Conservation (phyloP, 2,888 invertebrate genomes). For the Cosmia trapezina region DNA sequence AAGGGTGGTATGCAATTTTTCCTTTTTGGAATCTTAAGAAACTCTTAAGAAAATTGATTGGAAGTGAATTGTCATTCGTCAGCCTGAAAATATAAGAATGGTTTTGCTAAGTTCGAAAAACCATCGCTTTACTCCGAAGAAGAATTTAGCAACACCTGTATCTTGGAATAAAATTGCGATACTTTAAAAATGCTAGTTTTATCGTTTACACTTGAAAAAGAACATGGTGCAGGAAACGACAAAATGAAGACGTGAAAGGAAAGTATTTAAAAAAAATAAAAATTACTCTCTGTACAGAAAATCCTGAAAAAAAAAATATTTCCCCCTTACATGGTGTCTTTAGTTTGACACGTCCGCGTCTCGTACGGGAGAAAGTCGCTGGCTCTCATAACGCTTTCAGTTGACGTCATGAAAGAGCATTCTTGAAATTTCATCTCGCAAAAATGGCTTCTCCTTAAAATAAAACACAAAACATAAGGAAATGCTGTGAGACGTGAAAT, state of each 20-base stretch:
- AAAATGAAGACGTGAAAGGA: neutral
- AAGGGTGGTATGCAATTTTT: no score
- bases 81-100: neutral
- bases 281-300: neutral
- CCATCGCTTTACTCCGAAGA: neutral
- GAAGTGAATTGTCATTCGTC: neutral
- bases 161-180: neutral
- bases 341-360: slow-evolving; percentile 56
- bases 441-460: slow-evolving; percentile 62
- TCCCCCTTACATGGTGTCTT: slow-evolving; percentile 38
- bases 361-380: slow-evolving; percentile 69
- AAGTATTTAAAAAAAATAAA: neutral
- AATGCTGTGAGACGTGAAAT: slow-evolving; percentile 46
- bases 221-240: neutral
- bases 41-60: neutral
- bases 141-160: neutral
- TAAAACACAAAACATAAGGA: slow-evolving; percentile 49
- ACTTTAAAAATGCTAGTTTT: neutral
- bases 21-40: neutral
- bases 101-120: neutral
- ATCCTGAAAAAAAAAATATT: neutral
- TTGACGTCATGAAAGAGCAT: slow-evolving; percentile 67
- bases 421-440: slow-evolving; percentile 69
- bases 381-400: slow-evolving; percentile 71
- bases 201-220: neutral